Base-by-base conservation (phyloP, 2,797 vertebrate genomes). In the Cryptoprocta ferox region DNA sequence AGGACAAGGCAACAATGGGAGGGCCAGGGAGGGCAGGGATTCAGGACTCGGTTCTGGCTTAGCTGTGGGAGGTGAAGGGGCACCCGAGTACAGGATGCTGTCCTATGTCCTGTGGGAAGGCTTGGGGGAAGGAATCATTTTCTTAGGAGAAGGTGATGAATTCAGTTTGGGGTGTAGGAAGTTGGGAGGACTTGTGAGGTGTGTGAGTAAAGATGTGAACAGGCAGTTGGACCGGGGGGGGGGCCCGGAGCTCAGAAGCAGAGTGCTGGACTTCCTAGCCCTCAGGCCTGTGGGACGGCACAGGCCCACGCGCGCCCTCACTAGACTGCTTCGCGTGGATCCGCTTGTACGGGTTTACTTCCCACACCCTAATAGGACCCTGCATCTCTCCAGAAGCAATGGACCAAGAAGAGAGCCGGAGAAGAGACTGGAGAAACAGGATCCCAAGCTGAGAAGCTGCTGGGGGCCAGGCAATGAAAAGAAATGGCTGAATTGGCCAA, bases 231-330 rank as follows among this genome's bases (percentile, higher is more conserved):
- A 28, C 24, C 3, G 15, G 21, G 8, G 28, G 15, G 21, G 8
- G 28, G 71, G 37, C 68, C 85, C 35, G 32, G 45, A 45, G 35
- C 75, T 80, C 84, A 32, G 81, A 56, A 6, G 32, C 80, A 4
- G 19, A 63, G 35, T 9, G 42, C 8, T 5, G 18, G 75, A 24
- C 37, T 79, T 63, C 12, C 70, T 37, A 32, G 2, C 10, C 7
- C 24, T 63, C 28, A 19, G 71, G 78, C 21, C n/a, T n/a, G 59
- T 15, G 26, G 73, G 24, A 4, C 16, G 50, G 42, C 28, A 2
- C 4, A 21, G 61, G 39, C 10, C 37, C 24, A 32, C 37, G 3
- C 1, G 0, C 3, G 1, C 32, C 18, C 2, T 61, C 21, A 2
- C 48, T 2, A 0, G 50, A 7, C 3, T 30, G 19, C 61, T 82